Percentiles rank a stretch among this genome's conserved stretches.
These are phyloP conservation scores for Theodoxus fluviatilis DNA, from an alignment of 2,888 invertebrate species.

Conservation along the genomic window DNA sequence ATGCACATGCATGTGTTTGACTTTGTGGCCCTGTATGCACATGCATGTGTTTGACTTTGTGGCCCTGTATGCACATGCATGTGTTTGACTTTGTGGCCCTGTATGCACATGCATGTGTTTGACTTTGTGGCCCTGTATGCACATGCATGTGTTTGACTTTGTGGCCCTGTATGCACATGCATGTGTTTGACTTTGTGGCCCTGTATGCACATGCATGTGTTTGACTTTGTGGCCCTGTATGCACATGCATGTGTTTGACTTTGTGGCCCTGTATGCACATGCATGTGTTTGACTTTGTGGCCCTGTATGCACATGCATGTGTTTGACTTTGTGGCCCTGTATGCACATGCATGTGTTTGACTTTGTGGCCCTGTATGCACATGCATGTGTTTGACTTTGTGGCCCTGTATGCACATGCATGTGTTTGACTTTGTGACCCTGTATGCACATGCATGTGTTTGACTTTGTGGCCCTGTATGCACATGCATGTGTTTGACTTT, in stretches of 20 bases:
- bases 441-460: slow-evolving; percentile 9
- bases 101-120: slow-evolving; percentile 3
- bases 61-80: not conserved
- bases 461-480: slow-evolving; percentile 17
- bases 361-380: not conserved
- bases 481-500: slow-evolving; percentile 19
- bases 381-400: slow-evolving; percentile 11
- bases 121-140: not conserved
- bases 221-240: not conserved
- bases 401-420: not conserved
- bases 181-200: not conserved
- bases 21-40: not conserved
- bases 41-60: not conserved
- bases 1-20: not conserved
- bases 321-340: slow-evolving; percentile 3
- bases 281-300: not conserved
- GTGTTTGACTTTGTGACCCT: not conserved
- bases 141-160: not conserved
- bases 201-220: not conserved
- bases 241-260: not conserved
- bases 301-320: not conserved
- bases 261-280: not conserved
- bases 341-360: slow-evolving; percentile 14
- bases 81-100: not conserved
- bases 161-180: not conserved